Evolutionary conservation across 2,797 vertebrate genomes (phyloP).

Genomic region (Pseudocheirus occidentalis): DNA sequence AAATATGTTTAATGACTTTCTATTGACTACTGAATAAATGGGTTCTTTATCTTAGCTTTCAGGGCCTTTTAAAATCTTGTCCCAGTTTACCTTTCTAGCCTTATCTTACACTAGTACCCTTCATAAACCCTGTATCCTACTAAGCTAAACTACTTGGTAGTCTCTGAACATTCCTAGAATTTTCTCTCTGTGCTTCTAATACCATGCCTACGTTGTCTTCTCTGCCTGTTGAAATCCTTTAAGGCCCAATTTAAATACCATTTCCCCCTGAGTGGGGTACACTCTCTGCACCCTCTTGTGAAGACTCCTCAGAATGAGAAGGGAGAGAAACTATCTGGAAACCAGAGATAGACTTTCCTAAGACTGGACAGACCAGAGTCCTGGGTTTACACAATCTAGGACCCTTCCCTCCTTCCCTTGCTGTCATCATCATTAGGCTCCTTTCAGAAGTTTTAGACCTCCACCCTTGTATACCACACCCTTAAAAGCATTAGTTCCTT

Average conservation of each 20-base stretch:
- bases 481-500: no score
- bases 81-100: neutral
- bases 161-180: neutral
- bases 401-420: no score
- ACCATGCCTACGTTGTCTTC: neutral
- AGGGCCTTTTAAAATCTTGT: neutral
- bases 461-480: no score
- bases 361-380: no score
- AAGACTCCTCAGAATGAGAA: no score
- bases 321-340: no score
- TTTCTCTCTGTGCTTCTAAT: neutral
- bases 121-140: neutral
- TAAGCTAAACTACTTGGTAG: neutral
- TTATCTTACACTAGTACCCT: neutral
- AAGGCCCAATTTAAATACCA: neutral
- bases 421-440: no score
- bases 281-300: no score
- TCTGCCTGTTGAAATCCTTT: conserved; percentile 46
- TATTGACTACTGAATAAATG: conserved; percentile 1
- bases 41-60: neutral
- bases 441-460: no score
- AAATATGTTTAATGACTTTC: conserved; percentile 13
- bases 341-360: no score
- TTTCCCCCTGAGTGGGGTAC: neutral
- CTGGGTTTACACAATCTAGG: no score